Percentiles rank a stretch among this genome's conserved stretches.
Conservation (phyloP, 2,113 vertebrate species). For the Myrmecophaga tridactyla region DNA sequence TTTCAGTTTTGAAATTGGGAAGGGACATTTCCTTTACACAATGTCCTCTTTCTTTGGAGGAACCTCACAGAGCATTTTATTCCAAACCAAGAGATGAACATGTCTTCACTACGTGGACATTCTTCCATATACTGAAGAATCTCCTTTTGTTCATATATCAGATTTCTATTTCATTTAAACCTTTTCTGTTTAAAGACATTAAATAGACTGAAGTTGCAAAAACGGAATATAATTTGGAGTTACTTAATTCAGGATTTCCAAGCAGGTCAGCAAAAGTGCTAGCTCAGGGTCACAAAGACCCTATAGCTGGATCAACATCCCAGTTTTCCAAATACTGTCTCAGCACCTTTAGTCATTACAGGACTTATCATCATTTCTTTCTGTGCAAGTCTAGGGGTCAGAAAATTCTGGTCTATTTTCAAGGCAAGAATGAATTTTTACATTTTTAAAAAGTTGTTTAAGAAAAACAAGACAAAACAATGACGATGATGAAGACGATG, state of each 20-base stretch:
- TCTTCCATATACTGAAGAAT: constrained; percentile 27
- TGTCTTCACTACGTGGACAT: not conserved
- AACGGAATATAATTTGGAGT: constrained; percentile 28
- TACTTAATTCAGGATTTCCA: constrained; percentile 42
- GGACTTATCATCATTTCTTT: not conserved
- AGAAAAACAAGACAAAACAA: constrained; percentile 19
- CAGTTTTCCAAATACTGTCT: constrained; percentile 3
- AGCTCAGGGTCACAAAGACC: not conserved
- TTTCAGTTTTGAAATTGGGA: constrained; percentile 15
- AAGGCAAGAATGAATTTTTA: not conserved
- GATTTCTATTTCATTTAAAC: constrained; percentile 20
- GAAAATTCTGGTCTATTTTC: constrained; percentile 23
- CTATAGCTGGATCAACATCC: not conserved
- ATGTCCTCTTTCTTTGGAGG: not conserved
- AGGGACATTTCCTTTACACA: not conserved
- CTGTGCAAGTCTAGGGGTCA: not conserved
- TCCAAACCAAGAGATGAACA: constrained; percentile 4
- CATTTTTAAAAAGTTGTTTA: constrained; percentile 18
- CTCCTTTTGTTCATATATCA: constrained; percentile 13
- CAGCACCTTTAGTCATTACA: not conserved
- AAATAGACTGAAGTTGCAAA: constrained; percentile 22
- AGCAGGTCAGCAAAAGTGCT: not conserved
- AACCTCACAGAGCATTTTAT: not conserved
- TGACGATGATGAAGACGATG: not conserved
- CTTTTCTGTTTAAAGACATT: constrained; percentile 33